These are phyloP conservation scores for Griposia aprilina DNA, from an alignment of 2,888 invertebrate genomes.

Conservation along the genomic window DNA sequence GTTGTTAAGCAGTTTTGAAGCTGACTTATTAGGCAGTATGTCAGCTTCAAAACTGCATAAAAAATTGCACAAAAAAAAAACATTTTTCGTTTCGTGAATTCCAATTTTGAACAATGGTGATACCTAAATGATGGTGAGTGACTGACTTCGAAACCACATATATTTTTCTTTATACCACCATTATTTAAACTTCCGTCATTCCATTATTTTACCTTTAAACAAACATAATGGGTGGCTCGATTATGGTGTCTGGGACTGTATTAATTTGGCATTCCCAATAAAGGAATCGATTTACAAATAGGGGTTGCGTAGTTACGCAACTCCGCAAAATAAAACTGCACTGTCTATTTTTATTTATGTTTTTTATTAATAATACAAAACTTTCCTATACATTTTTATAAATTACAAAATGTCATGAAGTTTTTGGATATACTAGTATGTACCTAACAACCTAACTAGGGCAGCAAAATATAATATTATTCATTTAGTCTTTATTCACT, in stretches of 20 bases:
- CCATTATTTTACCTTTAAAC: not conserved
- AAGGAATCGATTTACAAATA: not conserved
- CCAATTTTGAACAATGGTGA: not conserved
- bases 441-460: slow-evolving; percentile 81
- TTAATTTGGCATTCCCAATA: not conserved
- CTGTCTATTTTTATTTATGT: slow-evolving; percentile 88
- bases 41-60: too few relatives aligned
- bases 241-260: not conserved
- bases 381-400: slow-evolving; percentile 84
- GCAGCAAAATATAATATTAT: slow-evolving; percentile 69
- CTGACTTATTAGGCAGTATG: too few relatives aligned
- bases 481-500: slow-evolving; percentile 85
- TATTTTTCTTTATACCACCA: not conserved
- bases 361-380: slow-evolving; percentile 85
- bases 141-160: not conserved
- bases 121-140: not conserved
- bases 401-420: slow-evolving; percentile 82
- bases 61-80: too few relatives aligned
- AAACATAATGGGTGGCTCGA: not conserved
- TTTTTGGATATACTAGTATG: slow-evolving; percentile 75
- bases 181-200: too few relatives aligned
- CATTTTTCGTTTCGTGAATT: too few relatives aligned
- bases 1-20: not conserved
- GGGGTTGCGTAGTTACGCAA: not conserved
- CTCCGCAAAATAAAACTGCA: slow-evolving; percentile 78